These are phyloP conservation scores for Auanema freiburgensis DNA, from an alignment of 2,888 invertebrate species.

Conservation along the genomic window DNA sequence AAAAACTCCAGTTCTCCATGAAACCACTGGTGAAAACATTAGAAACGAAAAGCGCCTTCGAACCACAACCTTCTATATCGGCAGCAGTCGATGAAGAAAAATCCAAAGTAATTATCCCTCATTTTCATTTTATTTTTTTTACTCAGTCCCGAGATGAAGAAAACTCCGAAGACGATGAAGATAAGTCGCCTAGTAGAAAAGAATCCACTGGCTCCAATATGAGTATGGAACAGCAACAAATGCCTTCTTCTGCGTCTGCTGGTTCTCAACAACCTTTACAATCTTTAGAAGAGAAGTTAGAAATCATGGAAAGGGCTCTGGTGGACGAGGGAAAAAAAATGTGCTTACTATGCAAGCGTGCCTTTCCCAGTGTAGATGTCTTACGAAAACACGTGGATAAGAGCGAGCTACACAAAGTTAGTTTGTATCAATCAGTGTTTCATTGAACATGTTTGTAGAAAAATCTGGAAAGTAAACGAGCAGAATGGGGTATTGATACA, in stretches of 20 bases:
- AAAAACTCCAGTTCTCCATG: conserved; percentile 65
- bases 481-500: conserved; percentile 33
- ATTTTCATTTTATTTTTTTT: no score
- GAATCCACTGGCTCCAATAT: no score
- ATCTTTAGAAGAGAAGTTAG: conserved; percentile 26
- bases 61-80: not conserved
- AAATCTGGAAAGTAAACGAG: conserved; percentile 46
- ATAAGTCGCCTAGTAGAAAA: not conserved
- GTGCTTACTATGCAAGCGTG: conserved; percentile 90
- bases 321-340: conserved; percentile 57
- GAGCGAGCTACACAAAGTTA: conserved; percentile 86
- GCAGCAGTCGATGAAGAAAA: no score
- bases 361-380: conserved; percentile 86
- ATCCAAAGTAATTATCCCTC: no score
- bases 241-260: not conserved
- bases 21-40: conserved; percentile 28
- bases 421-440: not conserved
- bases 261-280: not conserved
- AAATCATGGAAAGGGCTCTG: conserved; percentile 50
- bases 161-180: conserved; percentile 17
- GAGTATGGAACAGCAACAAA: not conserved
- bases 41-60: conserved; percentile 39
- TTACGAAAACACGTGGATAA: conserved; percentile 84
- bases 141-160: not conserved
- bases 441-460: conserved; percentile 27